Evolutionary conservation across 2,797 vertebrate genomes (phyloP).

Genomic region (Amphiprion clarkii): DNA sequence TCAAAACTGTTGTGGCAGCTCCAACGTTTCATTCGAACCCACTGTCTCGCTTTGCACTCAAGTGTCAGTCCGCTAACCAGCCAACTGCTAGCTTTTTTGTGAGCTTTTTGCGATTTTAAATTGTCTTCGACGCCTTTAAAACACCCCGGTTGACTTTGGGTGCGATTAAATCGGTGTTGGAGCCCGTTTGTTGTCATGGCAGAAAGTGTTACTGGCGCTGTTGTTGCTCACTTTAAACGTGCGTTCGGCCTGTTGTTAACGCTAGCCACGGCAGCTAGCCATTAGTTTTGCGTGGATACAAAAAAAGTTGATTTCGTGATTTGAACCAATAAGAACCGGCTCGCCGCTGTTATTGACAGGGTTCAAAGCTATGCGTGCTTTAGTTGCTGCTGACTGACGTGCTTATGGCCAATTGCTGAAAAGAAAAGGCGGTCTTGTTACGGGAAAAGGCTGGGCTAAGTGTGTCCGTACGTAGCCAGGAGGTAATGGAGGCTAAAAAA

Average conservation of each 20-base stretch:
- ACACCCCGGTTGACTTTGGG: neutral
- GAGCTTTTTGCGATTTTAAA: neutral
- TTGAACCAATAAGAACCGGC: slow-evolving; percentile 73
- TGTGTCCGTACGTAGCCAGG: slow-evolving; percentile 60
- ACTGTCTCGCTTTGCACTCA: slow-evolving; percentile 74
- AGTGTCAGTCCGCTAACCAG: slow-evolving; percentile 80
- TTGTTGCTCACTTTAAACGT: slow-evolving; percentile 54
- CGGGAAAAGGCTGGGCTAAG: slow-evolving; percentile 86
- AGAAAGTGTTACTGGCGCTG: slow-evolving; percentile 36
- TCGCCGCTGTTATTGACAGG: slow-evolving; percentile 70
- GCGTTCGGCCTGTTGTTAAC: slow-evolving; percentile 78
- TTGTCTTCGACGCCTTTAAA: neutral
- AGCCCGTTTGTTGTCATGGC: slow-evolving; percentile 44
- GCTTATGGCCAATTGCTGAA: slow-evolving; percentile 70
- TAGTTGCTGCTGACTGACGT: slow-evolving; percentile 67
- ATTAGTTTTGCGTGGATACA: slow-evolving; percentile 72
- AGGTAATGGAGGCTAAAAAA: slow-evolving; percentile 75
- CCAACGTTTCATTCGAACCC: slow-evolving; percentile 71
- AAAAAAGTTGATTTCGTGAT: slow-evolving; percentile 80
- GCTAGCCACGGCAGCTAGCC: slow-evolving; percentile 77
- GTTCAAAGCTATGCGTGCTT: slow-evolving; percentile 46
- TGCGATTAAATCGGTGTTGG: neutral
- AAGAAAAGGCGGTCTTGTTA: slow-evolving; percentile 82
- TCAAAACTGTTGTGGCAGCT: slow-evolving; percentile 68
- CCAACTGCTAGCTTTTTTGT: slow-evolving; percentile 41